A percentile compares a stretch with the other conserved stretches of the same genome.
phyloP scores from a whole-genome alignment of 1,140 invertebrate genomes.

The Harlomillsia oculata region DNA sequence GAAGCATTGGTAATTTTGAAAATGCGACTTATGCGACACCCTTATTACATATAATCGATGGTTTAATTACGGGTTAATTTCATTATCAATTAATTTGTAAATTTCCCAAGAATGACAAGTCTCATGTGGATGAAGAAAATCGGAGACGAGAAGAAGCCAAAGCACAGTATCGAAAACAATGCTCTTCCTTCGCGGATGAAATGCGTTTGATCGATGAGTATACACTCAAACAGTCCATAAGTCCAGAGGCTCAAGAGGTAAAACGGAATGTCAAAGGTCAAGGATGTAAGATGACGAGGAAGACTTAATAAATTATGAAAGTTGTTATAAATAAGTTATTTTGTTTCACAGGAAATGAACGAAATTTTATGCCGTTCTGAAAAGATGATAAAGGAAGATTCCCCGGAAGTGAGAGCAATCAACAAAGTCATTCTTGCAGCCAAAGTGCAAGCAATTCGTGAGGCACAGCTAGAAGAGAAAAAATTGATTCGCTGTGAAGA shows the following conservation, averaged over 20 bases:
- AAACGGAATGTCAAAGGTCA: no score
- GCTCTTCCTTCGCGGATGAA: slow-evolving; percentile 21
- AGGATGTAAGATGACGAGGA: no score
- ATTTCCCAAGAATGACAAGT: no score
- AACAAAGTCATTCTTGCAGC: slow-evolving; percentile 28
- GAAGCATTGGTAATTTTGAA: no score
- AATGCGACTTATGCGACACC: no score
- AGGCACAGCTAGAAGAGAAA: slow-evolving; percentile 32
- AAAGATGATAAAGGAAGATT: slow-evolving; percentile 27
- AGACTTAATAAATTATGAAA: no score
- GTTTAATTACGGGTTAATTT: no score
- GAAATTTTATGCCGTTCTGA: slow-evolving; percentile 28
- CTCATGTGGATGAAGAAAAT: slow-evolving; percentile 13
- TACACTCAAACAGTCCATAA: slow-evolving; percentile 22
- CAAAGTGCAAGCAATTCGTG: slow-evolving; percentile 33
- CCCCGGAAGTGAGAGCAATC: slow-evolving; percentile 26
- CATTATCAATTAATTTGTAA: no score
- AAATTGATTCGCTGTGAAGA: slow-evolving; percentile 31
- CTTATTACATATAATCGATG: no score
- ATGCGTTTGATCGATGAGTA: slow-evolving; percentile 24
- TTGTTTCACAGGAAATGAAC: slow-evolving; percentile 9
- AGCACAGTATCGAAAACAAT: slow-evolving; percentile 4
- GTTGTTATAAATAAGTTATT: neutral
- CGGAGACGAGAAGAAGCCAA: slow-evolving; percentile 24
- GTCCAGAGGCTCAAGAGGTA: slow-evolving; percentile 31